Conservation (phyloP, 2,113 vertebrate species). For the Macaca mulatta region DNA sequence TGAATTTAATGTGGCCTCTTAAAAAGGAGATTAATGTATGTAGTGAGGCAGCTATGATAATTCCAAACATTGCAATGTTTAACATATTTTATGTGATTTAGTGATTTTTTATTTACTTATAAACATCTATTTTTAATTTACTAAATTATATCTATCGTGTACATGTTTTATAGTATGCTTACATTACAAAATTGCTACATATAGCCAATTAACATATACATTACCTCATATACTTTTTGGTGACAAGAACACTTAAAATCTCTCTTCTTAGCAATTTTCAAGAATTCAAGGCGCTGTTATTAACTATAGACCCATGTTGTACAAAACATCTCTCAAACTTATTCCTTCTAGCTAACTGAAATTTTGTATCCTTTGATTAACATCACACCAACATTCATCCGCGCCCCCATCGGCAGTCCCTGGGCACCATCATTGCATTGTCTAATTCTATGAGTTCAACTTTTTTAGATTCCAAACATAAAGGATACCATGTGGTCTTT, state of each 20-base stretch:
- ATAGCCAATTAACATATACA: too few species aligned
- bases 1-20: neutral
- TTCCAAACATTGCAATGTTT: neutral
- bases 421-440: neutral
- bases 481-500: neutral
- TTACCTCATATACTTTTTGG: neutral
- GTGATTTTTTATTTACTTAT: neutral
- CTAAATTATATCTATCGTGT: neutral
- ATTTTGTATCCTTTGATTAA: neutral
- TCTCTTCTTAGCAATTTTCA: neutral
- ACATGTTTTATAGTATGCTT: neutral
- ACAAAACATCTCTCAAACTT: neutral
- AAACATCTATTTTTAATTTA: neutral
- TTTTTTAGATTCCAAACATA: neutral
- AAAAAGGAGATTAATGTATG: neutral
- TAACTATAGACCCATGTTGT: neutral
- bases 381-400: neutral
- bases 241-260: neutral
- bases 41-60: neutral
- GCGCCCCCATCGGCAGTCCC: accelerated
- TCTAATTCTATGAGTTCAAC: neutral
- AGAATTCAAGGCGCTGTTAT: neutral
- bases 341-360: neutral
- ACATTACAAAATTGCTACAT: neutral
- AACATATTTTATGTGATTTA: neutral